Evolutionary conservation across 1,140 invertebrate species (phyloP).

Genomic region (Drosophila tropicalis): DNA sequence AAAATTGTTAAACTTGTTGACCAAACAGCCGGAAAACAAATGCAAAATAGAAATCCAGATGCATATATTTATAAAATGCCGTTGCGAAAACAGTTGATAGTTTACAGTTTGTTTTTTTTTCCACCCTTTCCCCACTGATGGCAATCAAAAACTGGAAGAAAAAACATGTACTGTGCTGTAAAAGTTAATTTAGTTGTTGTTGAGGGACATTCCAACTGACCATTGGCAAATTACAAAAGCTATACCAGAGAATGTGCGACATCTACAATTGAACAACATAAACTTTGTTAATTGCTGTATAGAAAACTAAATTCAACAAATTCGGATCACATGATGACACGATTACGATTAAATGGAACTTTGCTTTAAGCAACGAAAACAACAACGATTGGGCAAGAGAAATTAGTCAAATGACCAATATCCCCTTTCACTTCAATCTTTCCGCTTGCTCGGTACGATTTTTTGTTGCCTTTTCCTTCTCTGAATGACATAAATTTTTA

Average conservation of each 20-base stretch:
- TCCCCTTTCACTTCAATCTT: background rate
- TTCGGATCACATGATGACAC: background rate
- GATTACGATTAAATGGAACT: conserved; percentile 15
- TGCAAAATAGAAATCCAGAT: conserved; percentile 8
- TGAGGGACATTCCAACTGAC: conserved; percentile 27
- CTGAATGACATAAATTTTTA: conserved; percentile 49
- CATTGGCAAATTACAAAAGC: conserved; percentile 24
- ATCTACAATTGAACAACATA: conserved; percentile 40
- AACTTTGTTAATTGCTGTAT: conserved; percentile 54
- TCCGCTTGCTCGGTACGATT: background rate
- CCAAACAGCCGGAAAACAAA: conserved; percentile 12
- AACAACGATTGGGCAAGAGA: conserved; percentile 3
- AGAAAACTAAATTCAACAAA: conserved; percentile 2
- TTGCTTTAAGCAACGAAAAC: background rate
- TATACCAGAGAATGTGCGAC: conserved; percentile 25
- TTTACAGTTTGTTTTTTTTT: background rate
- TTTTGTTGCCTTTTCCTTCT: background rate
- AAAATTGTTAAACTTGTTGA: conserved; percentile 56
- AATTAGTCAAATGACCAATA: background rate
- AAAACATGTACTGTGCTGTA: conserved; percentile 31
- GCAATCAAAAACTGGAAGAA: conserved; percentile 38
- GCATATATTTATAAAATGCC: conserved; percentile 5
- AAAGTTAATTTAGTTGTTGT: conserved; percentile 59
- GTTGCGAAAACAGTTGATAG: conserved; percentile 22
- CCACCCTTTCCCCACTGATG: conserved; percentile 17